phyloP scores from a whole-genome alignment of 2,888 invertebrate genomes.

The Trichacis sp. region DNA sequence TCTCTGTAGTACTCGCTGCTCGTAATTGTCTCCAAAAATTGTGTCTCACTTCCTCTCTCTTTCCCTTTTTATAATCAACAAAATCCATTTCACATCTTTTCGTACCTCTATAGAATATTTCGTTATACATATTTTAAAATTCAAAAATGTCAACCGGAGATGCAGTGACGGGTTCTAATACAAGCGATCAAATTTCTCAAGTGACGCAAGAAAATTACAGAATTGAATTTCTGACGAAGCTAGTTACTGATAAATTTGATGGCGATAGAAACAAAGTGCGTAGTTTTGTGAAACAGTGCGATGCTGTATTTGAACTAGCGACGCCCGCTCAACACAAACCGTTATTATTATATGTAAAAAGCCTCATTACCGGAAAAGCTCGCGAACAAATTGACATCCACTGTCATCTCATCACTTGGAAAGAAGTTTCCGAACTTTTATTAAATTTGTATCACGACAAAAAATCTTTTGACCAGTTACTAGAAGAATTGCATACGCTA shows the following conservation, averaged over 20 bases:
- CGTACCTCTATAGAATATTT: too few relatives aligned
- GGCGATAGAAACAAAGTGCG: constrained; percentile 17
- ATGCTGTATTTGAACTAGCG: constrained; percentile 14
- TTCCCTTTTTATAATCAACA: too few relatives aligned
- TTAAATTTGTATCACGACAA: constrained; percentile 44
- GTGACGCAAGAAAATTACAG: not conserved
- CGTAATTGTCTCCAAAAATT: too few relatives aligned
- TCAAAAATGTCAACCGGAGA: too few relatives aligned
- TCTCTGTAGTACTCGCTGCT: too few relatives aligned
- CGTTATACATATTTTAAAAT: too few relatives aligned
- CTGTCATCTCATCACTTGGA: constrained; percentile 32
- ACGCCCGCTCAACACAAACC: too few relatives aligned
- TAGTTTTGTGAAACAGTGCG: constrained; percentile 16
- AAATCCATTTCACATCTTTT: too few relatives aligned
- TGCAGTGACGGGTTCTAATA: too few relatives aligned
- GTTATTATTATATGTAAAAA: constrained; percentile 28
- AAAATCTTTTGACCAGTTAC: constrained; percentile 25
- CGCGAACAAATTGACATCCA: constrained; percentile 26
- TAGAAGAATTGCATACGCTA: constrained; percentile 48
- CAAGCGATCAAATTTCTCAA: too few relatives aligned
- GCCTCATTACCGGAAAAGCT: constrained; percentile 35
- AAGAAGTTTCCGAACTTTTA: constrained; percentile 30
- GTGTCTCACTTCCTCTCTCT: too few relatives aligned
- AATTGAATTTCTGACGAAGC: not conserved
- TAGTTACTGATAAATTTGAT: constrained; percentile 11